Conservation (phyloP, 2,888 invertebrate species). For the Lepidonotus clava region DNA sequence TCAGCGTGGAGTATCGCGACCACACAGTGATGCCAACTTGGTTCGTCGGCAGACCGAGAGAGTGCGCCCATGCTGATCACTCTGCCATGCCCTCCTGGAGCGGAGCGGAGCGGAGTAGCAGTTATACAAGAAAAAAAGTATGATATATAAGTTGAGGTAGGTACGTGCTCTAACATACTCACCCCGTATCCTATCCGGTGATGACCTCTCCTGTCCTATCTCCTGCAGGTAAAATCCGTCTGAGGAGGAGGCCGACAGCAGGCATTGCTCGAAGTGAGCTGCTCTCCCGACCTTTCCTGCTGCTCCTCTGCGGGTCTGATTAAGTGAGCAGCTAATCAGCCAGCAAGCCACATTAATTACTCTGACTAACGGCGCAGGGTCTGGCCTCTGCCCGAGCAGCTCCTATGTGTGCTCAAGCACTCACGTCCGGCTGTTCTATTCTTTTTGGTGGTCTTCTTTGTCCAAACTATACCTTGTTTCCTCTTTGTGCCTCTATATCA, state of each 20-base stretch:
- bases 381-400: too few species aligned
- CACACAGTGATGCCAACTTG: too few species aligned
- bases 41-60: too few species aligned
- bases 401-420: conserved; percentile 3
- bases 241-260: neutral
- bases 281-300: conserved; percentile 7
- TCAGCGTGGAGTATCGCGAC: too few species aligned
- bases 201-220: neutral
- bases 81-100: too few species aligned
- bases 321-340: conserved; percentile 3
- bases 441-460: too few species aligned
- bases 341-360: neutral
- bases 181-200: neutral
- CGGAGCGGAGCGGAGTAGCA: too few species aligned
- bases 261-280: neutral
- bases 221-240: conserved; percentile 22
- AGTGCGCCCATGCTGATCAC: too few species aligned
- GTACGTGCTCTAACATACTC: neutral
- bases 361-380: neutral
- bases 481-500: too few species aligned
- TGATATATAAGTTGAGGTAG: neutral
- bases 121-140: neutral
- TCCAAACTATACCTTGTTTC: too few species aligned
- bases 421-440: conserved; percentile 26
- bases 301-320: neutral